Base-by-base conservation (phyloP, 2,113 vertebrate species). In the Lycaon pictus region DNA sequence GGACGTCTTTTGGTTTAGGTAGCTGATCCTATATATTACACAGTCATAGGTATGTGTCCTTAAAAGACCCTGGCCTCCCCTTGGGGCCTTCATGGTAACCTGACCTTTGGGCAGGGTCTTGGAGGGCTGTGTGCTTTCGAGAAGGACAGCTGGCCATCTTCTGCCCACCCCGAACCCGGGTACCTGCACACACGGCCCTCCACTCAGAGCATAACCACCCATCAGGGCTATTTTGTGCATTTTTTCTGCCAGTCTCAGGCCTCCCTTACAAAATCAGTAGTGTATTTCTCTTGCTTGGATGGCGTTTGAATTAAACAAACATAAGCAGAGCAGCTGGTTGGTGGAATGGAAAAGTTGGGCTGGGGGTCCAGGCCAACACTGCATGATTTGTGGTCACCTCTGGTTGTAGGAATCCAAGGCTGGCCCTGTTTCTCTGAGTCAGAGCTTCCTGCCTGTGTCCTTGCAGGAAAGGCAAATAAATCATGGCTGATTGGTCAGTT, bases 291-390 rank as follows among this genome's bases (percentile, higher is more conserved):
- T 91, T 77, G 43, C 74, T 90, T 60, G 58, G 32, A 35, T 43
- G 80, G 67, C 51, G 27, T 92, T 92, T 76, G 87, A 82, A 88
- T 92, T 35, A 72, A 93, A n/a, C 55, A 69, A 96, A 88, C 32
- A 62, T 3, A 43, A n/a, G 60, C 90, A 35, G 77, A 92, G 62
- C 74, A 63, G 53, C 76, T 90, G 53, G 67, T 90, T 82, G 79
- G 76, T 69, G 25, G 83, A 35, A 91, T 6, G 15, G 35, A 67
- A 79, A 63, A 60, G 62, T 25, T 86, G 82, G 35, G 53, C 72
- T n/a, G 17, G 32, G 27, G 23, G 6, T 87, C 11, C 37, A 15
- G 63, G 60, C 60, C 74, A 53, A 53, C 0, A 32, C 63, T 95
- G 51, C 20, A 55, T 74, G 15, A 69, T 81, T 72, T 84, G 67